These are phyloP conservation scores for Galerucella calmariensis DNA, from an alignment of 2,888 invertebrate genomes.

Conservation along the genomic window DNA sequence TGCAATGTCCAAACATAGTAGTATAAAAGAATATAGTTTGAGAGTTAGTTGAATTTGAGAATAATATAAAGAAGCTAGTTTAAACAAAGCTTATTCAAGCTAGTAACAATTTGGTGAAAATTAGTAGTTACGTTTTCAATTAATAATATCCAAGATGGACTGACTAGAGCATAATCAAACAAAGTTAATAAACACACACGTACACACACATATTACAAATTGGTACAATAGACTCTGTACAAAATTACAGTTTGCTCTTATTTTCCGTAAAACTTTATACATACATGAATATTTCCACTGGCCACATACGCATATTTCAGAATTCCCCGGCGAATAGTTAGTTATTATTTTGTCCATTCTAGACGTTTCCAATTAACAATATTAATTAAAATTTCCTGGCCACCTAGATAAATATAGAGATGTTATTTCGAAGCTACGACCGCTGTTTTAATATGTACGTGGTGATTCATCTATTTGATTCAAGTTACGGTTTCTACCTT, in stretches of 20 bases:
- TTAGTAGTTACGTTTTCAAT: constrained; percentile 41
- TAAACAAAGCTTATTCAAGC: neutral
- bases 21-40: neutral
- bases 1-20: too few relatives aligned
- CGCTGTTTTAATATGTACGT: constrained; percentile 17
- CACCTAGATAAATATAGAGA: constrained; percentile 60
- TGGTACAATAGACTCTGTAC: constrained; percentile 45
- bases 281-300: constrained; percentile 46
- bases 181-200: constrained; percentile 46
- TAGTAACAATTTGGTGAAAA: constrained; percentile 2
- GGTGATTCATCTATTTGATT: constrained; percentile 20
- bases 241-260: constrained; percentile 42
- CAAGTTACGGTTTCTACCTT: constrained; percentile 22
- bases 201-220: constrained; percentile 46
- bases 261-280: constrained; percentile 41
- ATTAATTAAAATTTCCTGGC: constrained; percentile 61
- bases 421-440: constrained; percentile 47
- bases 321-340: constrained; percentile 53
- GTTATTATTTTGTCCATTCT: constrained; percentile 59
- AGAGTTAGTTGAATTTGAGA: neutral
- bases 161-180: constrained; percentile 43
- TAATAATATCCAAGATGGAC: constrained; percentile 43
- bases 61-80: neutral
- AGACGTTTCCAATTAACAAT: constrained; percentile 61
- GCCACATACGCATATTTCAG: constrained; percentile 51